Conservation (phyloP, 2,888 invertebrate genomes). For the Andricus curvator region DNA sequence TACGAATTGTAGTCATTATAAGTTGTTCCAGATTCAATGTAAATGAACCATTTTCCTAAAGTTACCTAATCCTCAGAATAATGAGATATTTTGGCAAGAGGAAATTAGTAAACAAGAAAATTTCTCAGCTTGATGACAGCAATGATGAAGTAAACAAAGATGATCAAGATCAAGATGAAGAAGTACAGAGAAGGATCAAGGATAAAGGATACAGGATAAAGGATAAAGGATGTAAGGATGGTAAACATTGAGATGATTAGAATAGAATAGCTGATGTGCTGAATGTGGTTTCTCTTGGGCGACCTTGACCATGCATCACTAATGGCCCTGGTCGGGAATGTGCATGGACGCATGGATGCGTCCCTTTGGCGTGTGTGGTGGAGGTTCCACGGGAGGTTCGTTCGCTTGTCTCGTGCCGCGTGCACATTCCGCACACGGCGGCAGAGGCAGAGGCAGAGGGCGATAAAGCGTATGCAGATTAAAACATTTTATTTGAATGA, state of each 20-base stretch:
- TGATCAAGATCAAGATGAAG: too few species aligned
- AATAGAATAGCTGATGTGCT: background rate
- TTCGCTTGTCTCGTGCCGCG: constrained; percentile 72
- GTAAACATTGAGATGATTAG: background rate
- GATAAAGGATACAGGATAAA: too few species aligned
- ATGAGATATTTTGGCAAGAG: too few species aligned
- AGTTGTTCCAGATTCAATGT: too few species aligned
- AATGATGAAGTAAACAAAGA: too few species aligned
- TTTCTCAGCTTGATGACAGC: too few species aligned
- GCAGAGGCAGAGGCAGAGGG: constrained; percentile 72
- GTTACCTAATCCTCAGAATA: too few species aligned
- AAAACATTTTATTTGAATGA: constrained; percentile 79
- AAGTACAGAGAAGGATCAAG: too few species aligned
- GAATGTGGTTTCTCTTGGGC: constrained; percentile 55
- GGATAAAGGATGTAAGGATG: background rate
- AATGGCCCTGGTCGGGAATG: constrained; percentile 50
- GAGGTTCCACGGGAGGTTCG: constrained; percentile 38
- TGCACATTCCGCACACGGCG: constrained; percentile 70
- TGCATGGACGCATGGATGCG: constrained; percentile 43
- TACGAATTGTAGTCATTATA: too few species aligned
- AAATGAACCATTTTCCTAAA: too few species aligned
- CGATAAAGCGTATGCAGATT: constrained; percentile 78
- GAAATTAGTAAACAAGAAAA: too few species aligned
- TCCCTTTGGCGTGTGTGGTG: constrained; percentile 59
- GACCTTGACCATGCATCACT: constrained; percentile 64